Evolutionary conservation across 2,797 vertebrate genomes (phyloP).

Genomic region (Mallotus villosus): DNA sequence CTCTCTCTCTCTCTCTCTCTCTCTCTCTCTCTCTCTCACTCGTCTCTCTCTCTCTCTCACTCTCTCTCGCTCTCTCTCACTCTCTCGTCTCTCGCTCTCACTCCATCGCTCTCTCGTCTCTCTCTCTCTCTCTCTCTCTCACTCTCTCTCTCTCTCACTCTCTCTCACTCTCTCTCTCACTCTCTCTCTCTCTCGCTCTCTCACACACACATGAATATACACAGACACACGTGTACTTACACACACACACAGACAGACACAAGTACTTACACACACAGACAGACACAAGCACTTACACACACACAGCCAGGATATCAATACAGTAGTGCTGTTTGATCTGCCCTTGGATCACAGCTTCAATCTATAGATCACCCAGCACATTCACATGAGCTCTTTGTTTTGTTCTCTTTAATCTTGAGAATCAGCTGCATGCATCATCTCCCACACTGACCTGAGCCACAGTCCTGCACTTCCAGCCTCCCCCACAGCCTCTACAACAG

Average conservation of each 20-base stretch:
- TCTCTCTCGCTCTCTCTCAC: no score
- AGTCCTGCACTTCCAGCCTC: not conserved
- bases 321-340: not conserved
- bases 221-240: not conserved
- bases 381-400: conserved; percentile 1
- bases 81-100: not conserved
- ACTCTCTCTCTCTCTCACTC: not conserved
- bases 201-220: not conserved
- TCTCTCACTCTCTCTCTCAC: no score
- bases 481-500: no score
- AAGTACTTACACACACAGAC: not conserved
- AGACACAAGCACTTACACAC: conserved; percentile 11
- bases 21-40: not conserved
- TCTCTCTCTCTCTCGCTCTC: not conserved
- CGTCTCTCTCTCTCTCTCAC: no score
- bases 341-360: not conserved
- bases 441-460: not conserved
- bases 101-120: not conserved
- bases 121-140: no score
- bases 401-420: not conserved
- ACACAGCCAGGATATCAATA: conserved; percentile 1
- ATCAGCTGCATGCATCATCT: not conserved
- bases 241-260: conserved; percentile 13
- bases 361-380: not conserved
- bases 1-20: no score